Base-by-base conservation (phyloP, 1,140 invertebrate genomes). In the Araneus ventricosus region DNA sequence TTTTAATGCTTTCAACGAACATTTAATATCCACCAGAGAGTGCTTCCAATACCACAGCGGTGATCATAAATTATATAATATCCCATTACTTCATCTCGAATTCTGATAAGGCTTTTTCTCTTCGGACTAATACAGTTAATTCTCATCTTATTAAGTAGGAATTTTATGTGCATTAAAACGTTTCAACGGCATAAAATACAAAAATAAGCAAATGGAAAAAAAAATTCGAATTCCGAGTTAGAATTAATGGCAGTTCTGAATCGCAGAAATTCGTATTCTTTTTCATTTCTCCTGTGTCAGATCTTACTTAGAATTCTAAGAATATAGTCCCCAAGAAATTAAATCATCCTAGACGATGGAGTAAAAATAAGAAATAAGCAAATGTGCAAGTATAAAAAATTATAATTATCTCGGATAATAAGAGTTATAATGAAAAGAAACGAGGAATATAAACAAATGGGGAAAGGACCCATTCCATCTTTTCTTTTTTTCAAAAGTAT, bases 371-470 rank as follows among this genome's bases (percentile, higher is more conserved):
- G 67, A 34, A 27, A 20, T 34, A 61, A 52, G 34, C 24, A 86
- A 86, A 52, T 41, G 30, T 59, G 22, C 3, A 34, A 27, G 30
- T 34, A 86, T 14, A 61, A 61, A 86, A 57, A 57, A 34, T 86
- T 34, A 86, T 86, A 86, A 86, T 86, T 86, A 86, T 86, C 52
- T 22, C 5, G 84, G 84, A 86, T 86, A 86, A 86, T 86, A 86
- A 86, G 84, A 82, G 57, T 61, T 86, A 86, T 86, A 86, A 86
- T 59, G 80, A 86, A 86, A 86, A 86, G 57, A 61, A 86, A 86
- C 84, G 30, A 45, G 41, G 7, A 41, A 57, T 61, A 61, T 41
- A 86, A 86, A 86, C 41, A 86, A 86, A 86, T 27, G n/a, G 20
- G 17, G 22, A 14, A 24, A 34, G 10, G 20, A 24, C 45, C 10